Evolutionary conservation across 2,888 invertebrate species (phyloP).

Genomic region (Chymomyza procnemis): DNA sequence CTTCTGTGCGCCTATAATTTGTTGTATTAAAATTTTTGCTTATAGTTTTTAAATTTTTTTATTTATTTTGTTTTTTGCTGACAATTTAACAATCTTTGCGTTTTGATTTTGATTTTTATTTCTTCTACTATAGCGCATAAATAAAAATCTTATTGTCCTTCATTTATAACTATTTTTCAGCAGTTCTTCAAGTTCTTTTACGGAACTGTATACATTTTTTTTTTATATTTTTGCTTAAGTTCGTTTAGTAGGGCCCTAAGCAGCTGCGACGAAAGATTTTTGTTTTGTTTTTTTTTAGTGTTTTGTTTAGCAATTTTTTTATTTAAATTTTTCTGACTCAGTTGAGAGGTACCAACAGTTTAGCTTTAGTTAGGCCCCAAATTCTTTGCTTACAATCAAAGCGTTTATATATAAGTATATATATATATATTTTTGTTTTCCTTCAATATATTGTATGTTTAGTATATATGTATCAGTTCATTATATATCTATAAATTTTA

Average conservation of each 20-base stretch:
- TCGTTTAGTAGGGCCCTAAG: neutral
- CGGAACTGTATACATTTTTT: slow-evolving; percentile 48
- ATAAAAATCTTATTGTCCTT: slow-evolving; percentile 69
- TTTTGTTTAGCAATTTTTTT: slow-evolving; percentile 13
- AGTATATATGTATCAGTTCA: slow-evolving; percentile 68
- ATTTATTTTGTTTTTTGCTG: slow-evolving; percentile 11
- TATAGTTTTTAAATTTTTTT: slow-evolving; percentile 30
- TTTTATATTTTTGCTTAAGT: neutral
- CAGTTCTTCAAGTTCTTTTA: slow-evolving; percentile 60
- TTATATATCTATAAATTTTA: slow-evolving; percentile 57
- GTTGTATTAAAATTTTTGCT: slow-evolving; percentile 32
- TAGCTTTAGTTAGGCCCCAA: slow-evolving; percentile 10
- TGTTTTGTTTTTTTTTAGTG: neutral
- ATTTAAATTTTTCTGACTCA: slow-evolving; percentile 26
- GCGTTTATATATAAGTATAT: too few species aligned
- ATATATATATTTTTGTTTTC: too few species aligned
- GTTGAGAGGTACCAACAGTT: slow-evolving; percentile 27
- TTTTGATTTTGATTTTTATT: slow-evolving; percentile 31
- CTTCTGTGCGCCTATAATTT: slow-evolving; percentile 56
- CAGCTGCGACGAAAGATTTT: neutral
- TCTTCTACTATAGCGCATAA: slow-evolving; percentile 51
- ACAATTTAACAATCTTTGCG: slow-evolving; percentile 10
- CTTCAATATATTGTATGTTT: slow-evolving; percentile 32
- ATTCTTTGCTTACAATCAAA: slow-evolving; percentile 10
- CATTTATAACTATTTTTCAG: slow-evolving; percentile 64